Percentiles rank a stretch among this genome's conserved stretches.
phyloP scores from a whole-genome alignment of 2,113 vertebrate genomes.

The Neotoma lepida region DNA sequence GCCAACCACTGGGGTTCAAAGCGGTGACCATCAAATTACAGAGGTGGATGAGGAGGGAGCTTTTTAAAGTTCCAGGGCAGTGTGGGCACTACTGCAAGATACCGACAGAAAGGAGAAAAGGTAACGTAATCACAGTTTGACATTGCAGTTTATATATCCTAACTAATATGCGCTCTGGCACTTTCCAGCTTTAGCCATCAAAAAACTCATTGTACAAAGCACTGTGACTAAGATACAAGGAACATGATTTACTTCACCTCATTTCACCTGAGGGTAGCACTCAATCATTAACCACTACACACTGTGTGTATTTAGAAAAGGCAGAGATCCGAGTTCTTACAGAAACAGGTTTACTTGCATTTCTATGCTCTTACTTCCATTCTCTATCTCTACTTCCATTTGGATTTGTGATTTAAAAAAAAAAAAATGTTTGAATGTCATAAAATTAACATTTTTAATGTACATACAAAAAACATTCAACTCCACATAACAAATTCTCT shows the following conservation, averaged over 20 bases:
- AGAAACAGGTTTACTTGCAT: background rate
- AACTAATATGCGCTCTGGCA: background rate
- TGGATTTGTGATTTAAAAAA: background rate
- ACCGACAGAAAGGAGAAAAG: background rate
- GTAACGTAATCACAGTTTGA: background rate
- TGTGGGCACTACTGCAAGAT: background rate
- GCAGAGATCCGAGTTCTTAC: background rate
- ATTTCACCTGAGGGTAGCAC: background rate
- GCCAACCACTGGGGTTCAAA: background rate
- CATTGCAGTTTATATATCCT: background rate
- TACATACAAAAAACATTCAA: conserved; percentile 21
- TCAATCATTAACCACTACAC: conserved; percentile 8
- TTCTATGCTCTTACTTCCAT: background rate
- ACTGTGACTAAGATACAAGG: background rate
- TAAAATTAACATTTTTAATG: conserved; percentile 46
- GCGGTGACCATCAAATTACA: background rate
- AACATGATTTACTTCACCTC: background rate
- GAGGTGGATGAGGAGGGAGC: background rate
- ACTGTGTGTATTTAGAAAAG: background rate
- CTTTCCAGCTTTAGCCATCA: background rate
- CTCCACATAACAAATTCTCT: conserved; percentile 31
- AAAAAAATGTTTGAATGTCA: background rate
- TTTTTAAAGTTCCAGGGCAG: background rate
- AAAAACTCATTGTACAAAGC: background rate
- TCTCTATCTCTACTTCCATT: conserved; percentile 7